A percentile compares a stretch with the other conserved stretches of the same genome.
phyloP scores from a whole-genome alignment of 2,888 invertebrate genomes.

The Andricus curvator region DNA sequence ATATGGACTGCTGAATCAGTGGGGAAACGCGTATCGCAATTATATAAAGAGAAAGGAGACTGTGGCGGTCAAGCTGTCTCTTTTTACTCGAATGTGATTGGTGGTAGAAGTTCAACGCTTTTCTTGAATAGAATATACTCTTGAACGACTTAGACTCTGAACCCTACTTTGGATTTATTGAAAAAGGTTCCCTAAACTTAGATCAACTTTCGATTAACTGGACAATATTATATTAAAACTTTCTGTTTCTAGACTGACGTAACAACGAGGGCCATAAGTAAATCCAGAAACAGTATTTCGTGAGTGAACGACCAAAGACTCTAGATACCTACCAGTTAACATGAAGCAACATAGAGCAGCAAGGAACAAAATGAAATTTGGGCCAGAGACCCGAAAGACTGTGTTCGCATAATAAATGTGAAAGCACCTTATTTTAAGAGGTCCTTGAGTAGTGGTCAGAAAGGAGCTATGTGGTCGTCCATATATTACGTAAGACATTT shows the following conservation, averaged over 20 bases:
- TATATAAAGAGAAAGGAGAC: too few relatives aligned
- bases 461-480: not conserved
- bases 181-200: too few relatives aligned
- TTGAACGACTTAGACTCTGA: too few relatives aligned
- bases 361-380: conserved; percentile 41
- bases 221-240: not conserved
- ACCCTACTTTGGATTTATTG: too few relatives aligned
- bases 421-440: not conserved
- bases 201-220: too few relatives aligned
- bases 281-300: conserved; percentile 72
- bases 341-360: conserved; percentile 41
- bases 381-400: conserved; percentile 4
- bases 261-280: conserved; percentile 46
- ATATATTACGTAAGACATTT: too few relatives aligned
- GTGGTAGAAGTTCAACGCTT: too few relatives aligned
- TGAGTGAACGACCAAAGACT: conserved; percentile 75
- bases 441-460: not conserved
- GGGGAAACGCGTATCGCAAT: too few relatives aligned
- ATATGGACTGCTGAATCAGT: too few relatives aligned
- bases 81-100: too few relatives aligned
- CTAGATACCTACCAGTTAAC: conserved; percentile 60
- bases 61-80: too few relatives aligned
- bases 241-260: conserved; percentile 60
- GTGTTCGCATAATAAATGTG: conserved; percentile 2
- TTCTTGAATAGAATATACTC: too few relatives aligned